Evolutionary conservation across 1,140 invertebrate genomes (phyloP).

Genomic region (Lethrus apterus): DNA sequence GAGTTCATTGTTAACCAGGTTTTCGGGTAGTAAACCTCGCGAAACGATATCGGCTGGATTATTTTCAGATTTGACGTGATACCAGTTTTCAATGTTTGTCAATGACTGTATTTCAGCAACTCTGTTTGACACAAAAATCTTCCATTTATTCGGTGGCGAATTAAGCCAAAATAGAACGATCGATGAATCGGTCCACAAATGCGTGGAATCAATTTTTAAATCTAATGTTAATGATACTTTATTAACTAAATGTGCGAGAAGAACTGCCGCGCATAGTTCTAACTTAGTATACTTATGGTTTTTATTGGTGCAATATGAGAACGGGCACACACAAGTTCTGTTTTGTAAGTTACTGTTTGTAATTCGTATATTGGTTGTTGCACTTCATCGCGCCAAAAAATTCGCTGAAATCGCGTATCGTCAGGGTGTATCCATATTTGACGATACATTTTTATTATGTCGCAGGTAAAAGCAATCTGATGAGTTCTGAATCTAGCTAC

Average conservation of each 20-base stretch:
- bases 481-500: background rate
- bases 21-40: conserved; percentile 29
- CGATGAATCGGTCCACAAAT: conserved; percentile 17
- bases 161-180: conserved; percentile 21
- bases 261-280: no score
- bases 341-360: no score
- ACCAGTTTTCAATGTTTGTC: conserved; percentile 22
- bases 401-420: background rate
- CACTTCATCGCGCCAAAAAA: background rate
- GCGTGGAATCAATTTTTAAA: no score
- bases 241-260: no score
- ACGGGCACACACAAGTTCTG: no score
- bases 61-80: conserved; percentile 11
- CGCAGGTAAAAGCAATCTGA: background rate
- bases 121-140: conserved; percentile 34
- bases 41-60: conserved; percentile 44
- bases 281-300: no score
- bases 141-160: conserved; percentile 13
- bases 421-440: background rate
- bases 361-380: no score
- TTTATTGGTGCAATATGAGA: no score
- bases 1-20: conserved; percentile 26
- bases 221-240: background rate
- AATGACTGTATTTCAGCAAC: conserved; percentile 37
- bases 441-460: background rate